Base-by-base conservation (phyloP, 1,140 invertebrate genomes). In the Drosophila tani region DNA sequence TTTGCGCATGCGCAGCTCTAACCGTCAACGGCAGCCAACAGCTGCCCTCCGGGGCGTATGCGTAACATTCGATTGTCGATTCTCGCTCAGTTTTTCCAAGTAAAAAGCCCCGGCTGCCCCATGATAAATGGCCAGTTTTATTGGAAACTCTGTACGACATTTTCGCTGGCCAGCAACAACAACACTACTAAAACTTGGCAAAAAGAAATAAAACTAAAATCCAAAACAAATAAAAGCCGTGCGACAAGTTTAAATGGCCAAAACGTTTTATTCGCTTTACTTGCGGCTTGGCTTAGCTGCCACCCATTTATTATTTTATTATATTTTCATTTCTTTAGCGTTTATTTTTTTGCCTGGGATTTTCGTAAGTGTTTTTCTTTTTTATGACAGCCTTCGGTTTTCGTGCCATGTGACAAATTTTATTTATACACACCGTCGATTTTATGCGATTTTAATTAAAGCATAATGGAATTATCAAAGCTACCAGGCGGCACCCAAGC, bases 51-150 rank as follows among this genome's bases (percentile, higher is more conserved):
- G 85, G 85, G 85, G 85, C 85, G 85, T 88, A 88, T 88, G 79
- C 85, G 85, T 76, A 90, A 88, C 75, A 83, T 84, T 90, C 74
- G 65, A 84, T 73, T 79, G 68, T 58, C 59, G 58, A 79, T 51
- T 79, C 68, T 79, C 45, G 63, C 63, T 70, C 5, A 58, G 74
- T 40, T 70, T 63, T 45, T 45, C 29, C 21, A 50, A 57, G 65
- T 55, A 38, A 21, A 55, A 55, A 55, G 32, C 17, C 35, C 53
- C 75, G 35, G 46, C 29, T 47, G 51, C 70, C 56, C 53, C 60
- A 67, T 90, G 86, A 90, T 91, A 90, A 91, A 90, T 90, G 82
- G 82, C 75, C 79, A 85, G 86, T 90, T 90, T 90, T 90, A 91
- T 90, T 91, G 71, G 71, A 90, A 80, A 88, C 75, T 85, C 79